Conservation (phyloP, 1,140 invertebrate species). For the Drosophila lacteicornis region DNA sequence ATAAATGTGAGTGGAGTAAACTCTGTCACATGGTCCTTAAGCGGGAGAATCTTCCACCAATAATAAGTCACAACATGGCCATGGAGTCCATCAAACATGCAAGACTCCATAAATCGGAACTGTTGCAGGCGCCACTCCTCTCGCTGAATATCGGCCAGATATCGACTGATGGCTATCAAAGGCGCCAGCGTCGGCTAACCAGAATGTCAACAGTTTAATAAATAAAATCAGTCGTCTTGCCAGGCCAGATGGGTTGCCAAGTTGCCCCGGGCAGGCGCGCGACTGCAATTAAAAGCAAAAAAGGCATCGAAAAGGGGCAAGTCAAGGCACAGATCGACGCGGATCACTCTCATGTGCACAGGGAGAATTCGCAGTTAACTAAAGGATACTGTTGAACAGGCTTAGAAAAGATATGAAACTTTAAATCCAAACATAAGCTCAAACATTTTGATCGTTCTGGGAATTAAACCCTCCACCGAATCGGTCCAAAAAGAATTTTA, state of each 20-base stretch:
- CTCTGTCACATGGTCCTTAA: not conserved
- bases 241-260: constrained; percentile 41
- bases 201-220: constrained; percentile 81
- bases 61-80: constrained; percentile 43
- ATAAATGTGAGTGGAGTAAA: constrained; percentile 9
- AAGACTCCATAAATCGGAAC: constrained; percentile 63
- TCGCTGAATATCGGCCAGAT: constrained; percentile 37
- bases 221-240: constrained; percentile 73
- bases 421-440: too few relatives aligned
- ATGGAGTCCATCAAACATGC: constrained; percentile 53
- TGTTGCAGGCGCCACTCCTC: constrained; percentile 60
- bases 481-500: too few relatives aligned
- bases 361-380: not conserved
- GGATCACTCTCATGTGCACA: constrained; percentile 23
- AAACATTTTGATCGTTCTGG: too few relatives aligned
- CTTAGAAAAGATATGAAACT: too few relatives aligned
- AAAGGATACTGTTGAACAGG: too few relatives aligned
- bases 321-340: constrained; percentile 40
- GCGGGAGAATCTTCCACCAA: constrained; percentile 25
- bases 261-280: constrained; percentile 36
- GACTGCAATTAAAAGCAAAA: constrained; percentile 69
- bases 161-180: constrained; percentile 66
- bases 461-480: too few relatives aligned
- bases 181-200: constrained; percentile 36
- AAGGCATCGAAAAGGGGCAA: constrained; percentile 34